Evolutionary conservation across 2,888 invertebrate genomes (phyloP).

Genomic region (Heliconius hortense): DNA sequence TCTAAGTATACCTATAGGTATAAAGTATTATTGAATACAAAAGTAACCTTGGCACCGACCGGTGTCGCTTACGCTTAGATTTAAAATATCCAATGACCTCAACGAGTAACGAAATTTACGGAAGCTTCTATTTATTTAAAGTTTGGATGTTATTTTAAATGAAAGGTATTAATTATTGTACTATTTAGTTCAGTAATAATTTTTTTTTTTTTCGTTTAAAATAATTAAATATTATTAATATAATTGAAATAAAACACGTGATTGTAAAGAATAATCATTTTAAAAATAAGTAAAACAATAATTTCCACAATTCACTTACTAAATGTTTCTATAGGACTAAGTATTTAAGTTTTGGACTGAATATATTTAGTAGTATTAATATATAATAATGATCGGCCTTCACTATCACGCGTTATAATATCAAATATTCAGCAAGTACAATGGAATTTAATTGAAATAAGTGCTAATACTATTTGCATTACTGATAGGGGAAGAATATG

Average conservation of each 20-base stretch:
- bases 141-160: not conserved
- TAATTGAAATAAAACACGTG: not conserved
- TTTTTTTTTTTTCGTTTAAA: not conserved
- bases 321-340: not conserved
- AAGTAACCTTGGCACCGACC: slow-evolving; percentile 45
- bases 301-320: not conserved
- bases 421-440: slow-evolving; percentile 13
- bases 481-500: not conserved
- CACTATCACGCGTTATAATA: slow-evolving; percentile 7
- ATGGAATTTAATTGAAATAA: slow-evolving; percentile 15
- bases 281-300: not conserved
- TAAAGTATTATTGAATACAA: slow-evolving; percentile 38
- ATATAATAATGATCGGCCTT: not conserved
- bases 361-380: not conserved
- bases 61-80: slow-evolving; percentile 42
- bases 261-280: not conserved
- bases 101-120: slow-evolving; percentile 32
- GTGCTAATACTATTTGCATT: slow-evolving; percentile 17
- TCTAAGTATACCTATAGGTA: slow-evolving; percentile 31
- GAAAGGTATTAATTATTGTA: not conserved
- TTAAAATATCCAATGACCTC: slow-evolving; percentile 43
- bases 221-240: too few species aligned
- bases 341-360: not conserved
- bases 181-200: not conserved
- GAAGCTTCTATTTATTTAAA: slow-evolving; percentile 22